phyloP scores from a whole-genome alignment of 2,113 vertebrate genomes.

The human (Homo sapiens) region DNA sequence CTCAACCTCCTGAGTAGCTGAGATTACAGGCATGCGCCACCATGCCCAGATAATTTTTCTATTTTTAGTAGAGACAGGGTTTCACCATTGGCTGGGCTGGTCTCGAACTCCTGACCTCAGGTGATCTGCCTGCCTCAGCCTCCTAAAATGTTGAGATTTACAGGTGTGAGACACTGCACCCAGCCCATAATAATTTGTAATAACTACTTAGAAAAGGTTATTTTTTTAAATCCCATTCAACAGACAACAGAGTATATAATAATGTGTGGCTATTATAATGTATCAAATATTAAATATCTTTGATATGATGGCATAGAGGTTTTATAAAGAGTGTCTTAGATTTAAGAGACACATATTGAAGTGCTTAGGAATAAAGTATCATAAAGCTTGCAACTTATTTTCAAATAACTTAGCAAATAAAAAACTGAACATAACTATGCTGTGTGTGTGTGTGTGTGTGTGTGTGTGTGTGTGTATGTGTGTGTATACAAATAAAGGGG shows the following conservation, averaged over 20 bases:
- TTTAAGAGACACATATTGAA: conserved; percentile 3
- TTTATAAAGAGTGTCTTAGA: not conserved
- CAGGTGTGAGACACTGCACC: no score
- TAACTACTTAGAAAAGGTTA: conserved; percentile 17
- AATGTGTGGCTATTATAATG: not conserved
- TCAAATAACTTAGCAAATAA: not conserved
- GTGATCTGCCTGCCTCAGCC: no score
- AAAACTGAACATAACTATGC: not conserved
- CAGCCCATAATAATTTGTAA: not conserved
- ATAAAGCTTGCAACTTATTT: not conserved
- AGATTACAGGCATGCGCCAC: no score
- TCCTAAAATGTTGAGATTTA: no score
- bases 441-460: not conserved
- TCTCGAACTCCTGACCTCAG: no score
- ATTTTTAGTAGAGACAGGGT: no score
- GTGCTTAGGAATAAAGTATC: not conserved
- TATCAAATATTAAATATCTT: conserved; percentile 31
- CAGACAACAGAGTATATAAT: not conserved
- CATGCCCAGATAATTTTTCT: no score
- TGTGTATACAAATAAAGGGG: not conserved
- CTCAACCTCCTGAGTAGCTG: no score
- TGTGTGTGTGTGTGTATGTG: not conserved
- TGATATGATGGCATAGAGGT: not conserved
- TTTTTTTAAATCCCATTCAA: not conserved
- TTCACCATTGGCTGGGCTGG: no score